Evolutionary conservation across 2,888 invertebrate genomes (phyloP), one percentile per base, ranked within the genome.

Genomic region (Latrodectus elegans): DNA sequence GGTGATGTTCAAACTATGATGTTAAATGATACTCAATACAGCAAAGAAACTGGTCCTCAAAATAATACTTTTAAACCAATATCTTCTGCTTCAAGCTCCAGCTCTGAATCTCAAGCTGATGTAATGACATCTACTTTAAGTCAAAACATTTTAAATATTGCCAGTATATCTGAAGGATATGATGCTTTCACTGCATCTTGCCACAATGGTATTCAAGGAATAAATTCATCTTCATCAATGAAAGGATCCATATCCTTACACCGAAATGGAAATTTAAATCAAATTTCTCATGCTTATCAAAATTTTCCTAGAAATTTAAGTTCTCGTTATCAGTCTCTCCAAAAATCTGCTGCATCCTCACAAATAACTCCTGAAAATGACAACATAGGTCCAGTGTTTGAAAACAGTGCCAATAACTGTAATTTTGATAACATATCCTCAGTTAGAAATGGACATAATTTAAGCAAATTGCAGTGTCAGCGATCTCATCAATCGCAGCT

Each of bases 261-360:
- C 64, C 71, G 73, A 52, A 76, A 81, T 73, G 74, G 67, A 52
- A 84, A 81, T 52, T 26, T 72, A n/a, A 88, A 74, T 78, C 84
- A 77, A 55, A 80, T 82, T 73, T 68, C 84, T 10, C 80, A 84
- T 53, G 80, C 84, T 71, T 89, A 89, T 84, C 89, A 89, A 74
- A 89, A 89, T 79, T 89, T 89, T 65, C 89, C 89, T 14, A 26
- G 88, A 67, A 89, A 89, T 74, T 77, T 89, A n/a, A 89, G 88
- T 71, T 68, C 81, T 52, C 80, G 88, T 10, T 82, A 89, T 53
- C 77, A 84, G 60, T 55, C 83, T 65, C 53, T 76, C 15, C 84
- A 79, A 70, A 84, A 88, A 49, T 26, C 67, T 22, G 51, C 76
- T 9, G 17, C 67, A 15, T 52, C 81, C n/a, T 77, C 80, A 14